Percentiles rank a stretch among this genome's conserved stretches.
Evolutionary conservation across 2,888 invertebrate genomes (phyloP).

Genomic region (Sarcophaga subvicina): DNA sequence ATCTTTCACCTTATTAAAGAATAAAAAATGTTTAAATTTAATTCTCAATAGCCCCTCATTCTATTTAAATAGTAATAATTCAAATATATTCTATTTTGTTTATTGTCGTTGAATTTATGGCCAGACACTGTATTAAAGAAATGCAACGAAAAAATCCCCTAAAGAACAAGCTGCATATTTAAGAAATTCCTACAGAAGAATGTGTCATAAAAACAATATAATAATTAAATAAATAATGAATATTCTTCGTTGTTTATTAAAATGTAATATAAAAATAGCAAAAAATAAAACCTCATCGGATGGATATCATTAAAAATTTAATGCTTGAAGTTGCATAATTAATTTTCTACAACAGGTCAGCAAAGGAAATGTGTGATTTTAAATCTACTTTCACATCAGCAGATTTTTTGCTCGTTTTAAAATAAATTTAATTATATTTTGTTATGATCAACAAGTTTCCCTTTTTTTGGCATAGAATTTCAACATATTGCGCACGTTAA

Average conservation of each 20-base stretch:
- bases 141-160: not conserved
- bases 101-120: no score
- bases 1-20: no score
- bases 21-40: no score
- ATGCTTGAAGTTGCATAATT: conserved; percentile 46
- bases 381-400: conserved; percentile 49
- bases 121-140: not conserved
- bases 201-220: not conserved
- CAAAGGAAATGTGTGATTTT: conserved; percentile 32
- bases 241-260: not conserved
- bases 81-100: no score
- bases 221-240: not conserved
- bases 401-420: conserved; percentile 33
- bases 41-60: no score
- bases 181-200: not conserved
- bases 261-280: not conserved
- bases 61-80: no score
- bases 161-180: not conserved
- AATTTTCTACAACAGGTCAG: not conserved
- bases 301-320: conserved; percentile 13
- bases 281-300: not conserved
- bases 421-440: conserved; percentile 2
- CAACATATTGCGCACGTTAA: conserved; percentile 46
- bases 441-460: conserved; percentile 33
- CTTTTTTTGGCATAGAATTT: conserved; percentile 4